These are phyloP conservation scores for Liparis tanakae DNA, from an alignment of 2,797 vertebrate genomes.

Conservation along the genomic window DNA sequence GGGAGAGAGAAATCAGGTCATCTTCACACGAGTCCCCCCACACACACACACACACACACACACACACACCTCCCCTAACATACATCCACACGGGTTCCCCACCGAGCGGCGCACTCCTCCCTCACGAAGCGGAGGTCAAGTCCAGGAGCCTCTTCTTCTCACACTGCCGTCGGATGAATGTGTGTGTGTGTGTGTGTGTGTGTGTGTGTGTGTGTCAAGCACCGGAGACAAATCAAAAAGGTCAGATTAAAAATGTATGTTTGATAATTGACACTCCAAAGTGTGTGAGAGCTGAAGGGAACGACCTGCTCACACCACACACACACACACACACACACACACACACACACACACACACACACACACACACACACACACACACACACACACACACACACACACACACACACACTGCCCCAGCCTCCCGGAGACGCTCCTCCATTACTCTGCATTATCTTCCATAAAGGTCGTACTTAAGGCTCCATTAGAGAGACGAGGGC, in stretches of 20 bases:
- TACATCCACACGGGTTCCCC: constrained; percentile 73
- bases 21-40: constrained; percentile 77
- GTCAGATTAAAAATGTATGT: constrained; percentile 75
- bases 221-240: constrained; percentile 56
- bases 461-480: constrained; percentile 79
- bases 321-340: too few relatives aligned
- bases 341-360: too few relatives aligned
- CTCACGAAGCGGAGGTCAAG: constrained; percentile 15
- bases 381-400: too few relatives aligned
- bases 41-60: too few relatives aligned
- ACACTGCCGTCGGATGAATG: constrained; percentile 58
- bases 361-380: too few relatives aligned
- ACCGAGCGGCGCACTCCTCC: too few relatives aligned
- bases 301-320: constrained; percentile 42
- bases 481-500: constrained; percentile 76
- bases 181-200: constrained; percentile 50
- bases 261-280: constrained; percentile 72
- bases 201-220: constrained; percentile 56
- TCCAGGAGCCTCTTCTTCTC: constrained; percentile 53
- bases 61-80: constrained; percentile 50
- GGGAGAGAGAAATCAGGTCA: constrained; percentile 83
- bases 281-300: constrained; percentile 58
- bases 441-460: constrained; percentile 80
- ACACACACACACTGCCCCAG: too few relatives aligned
- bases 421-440: constrained; percentile 70